A percentile compares a stretch with the other conserved stretches of the same genome.
Evolutionary conservation across 2,113 vertebrate species (phyloP).

Genomic region (Rhynchopsitta pachyrhyncha): DNA sequence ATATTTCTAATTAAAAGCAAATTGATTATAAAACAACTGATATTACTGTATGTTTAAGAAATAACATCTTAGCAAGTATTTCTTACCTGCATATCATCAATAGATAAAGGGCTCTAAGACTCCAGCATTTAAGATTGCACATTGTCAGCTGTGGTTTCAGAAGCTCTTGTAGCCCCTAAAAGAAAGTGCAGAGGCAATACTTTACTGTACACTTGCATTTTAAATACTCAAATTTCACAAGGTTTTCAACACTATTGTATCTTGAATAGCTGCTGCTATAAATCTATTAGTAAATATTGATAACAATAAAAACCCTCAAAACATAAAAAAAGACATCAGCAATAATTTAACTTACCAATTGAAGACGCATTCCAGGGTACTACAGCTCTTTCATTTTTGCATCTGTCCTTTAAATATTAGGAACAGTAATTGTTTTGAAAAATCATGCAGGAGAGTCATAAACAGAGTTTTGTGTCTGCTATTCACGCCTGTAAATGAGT

Average conservation of each 20-base stretch:
- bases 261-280: background rate
- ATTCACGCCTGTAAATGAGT: background rate
- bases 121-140: background rate
- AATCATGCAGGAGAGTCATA: background rate
- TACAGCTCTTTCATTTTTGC: background rate
- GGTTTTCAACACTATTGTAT: background rate
- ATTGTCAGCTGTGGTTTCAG: slow-evolving; percentile 18
- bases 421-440: background rate
- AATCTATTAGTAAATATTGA: background rate
- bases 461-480: background rate
- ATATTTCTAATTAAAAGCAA: background rate
- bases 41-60: background rate
- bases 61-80: background rate
- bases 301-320: background rate
- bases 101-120: slow-evolving; percentile 17
- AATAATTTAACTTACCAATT: background rate
- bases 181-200: background rate
- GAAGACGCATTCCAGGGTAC: background rate
- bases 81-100: slow-evolving; percentile 56
- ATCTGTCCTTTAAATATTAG: background rate
- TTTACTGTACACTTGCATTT: background rate
- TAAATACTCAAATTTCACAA: background rate
- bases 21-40: background rate
- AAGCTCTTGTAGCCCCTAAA: background rate
- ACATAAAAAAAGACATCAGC: background rate